A percentile compares a stretch with the other conserved stretches of the same genome.
Conservation (phyloP, 1,140 invertebrate genomes). For the Colletes gigas region DNA sequence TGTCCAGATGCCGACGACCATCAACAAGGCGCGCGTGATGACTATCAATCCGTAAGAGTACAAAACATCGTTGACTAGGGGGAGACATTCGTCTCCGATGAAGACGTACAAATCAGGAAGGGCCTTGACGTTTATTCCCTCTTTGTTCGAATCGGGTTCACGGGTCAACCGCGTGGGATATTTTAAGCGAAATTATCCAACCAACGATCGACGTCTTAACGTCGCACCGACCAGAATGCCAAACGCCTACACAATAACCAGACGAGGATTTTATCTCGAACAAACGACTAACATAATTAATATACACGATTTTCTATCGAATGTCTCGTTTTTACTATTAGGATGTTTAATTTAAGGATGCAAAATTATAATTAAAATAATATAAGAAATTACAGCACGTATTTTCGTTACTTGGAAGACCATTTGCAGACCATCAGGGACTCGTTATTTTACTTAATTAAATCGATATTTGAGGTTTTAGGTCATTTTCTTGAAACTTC, state of each 20-base stretch:
- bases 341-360: too few relatives aligned
- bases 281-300: background rate
- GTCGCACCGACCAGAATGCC: background rate
- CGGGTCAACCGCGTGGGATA: conserved; percentile 6
- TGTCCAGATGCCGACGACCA: conserved; percentile 38
- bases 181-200: background rate
- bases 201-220: background rate
- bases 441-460: too few relatives aligned
- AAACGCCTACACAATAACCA: background rate
- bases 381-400: too few relatives aligned
- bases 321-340: too few relatives aligned
- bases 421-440: too few relatives aligned
- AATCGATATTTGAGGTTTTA: too few relatives aligned
- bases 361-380: too few relatives aligned
- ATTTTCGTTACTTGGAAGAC: too few relatives aligned
- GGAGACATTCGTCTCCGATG: background rate
- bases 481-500: too few relatives aligned
- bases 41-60: conserved; percentile 29
- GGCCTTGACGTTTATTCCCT: conserved; percentile 20
- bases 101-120: conserved; percentile 33
- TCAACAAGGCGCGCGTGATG: conserved; percentile 28
- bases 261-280: background rate
- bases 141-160: conserved; percentile 37
- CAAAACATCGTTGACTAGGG: background rate
- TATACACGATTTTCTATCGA: too few relatives aligned